Evolutionary conservation across 2,797 vertebrate genomes (phyloP).

Genomic region (Spinibarbus caldwelli): DNA sequence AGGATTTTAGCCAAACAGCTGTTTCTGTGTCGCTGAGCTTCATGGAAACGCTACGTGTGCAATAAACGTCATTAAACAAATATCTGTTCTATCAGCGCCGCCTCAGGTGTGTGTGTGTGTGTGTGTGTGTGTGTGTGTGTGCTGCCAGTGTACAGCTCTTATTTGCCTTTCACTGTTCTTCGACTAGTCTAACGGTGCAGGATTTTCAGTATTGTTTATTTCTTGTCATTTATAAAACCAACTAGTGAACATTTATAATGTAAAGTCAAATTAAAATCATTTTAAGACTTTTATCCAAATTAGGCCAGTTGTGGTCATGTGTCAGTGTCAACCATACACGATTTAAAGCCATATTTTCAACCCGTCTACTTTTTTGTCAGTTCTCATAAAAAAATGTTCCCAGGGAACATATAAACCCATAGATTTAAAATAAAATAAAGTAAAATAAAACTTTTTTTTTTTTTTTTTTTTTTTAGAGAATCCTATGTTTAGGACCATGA

Average conservation of each 20-base stretch:
- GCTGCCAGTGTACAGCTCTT: not conserved
- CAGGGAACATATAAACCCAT: not conserved
- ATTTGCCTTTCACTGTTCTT: not conserved
- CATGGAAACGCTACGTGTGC: conserved; percentile 56
- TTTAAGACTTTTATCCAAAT: not conserved
- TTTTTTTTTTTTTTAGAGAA: too few species aligned
- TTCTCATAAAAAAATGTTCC: not conserved
- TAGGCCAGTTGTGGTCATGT: not conserved
- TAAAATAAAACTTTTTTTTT: too few species aligned
- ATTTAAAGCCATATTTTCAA: not conserved
- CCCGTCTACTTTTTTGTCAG: not conserved
- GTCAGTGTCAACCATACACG: not conserved
- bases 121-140: conserved; percentile 60
- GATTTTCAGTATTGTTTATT: not conserved
- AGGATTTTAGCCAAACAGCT: not conserved
- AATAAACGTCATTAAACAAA: conserved; percentile 65
- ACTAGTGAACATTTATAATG: not conserved
- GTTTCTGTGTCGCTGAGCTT: not conserved
- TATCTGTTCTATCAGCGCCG: conserved; percentile 52
- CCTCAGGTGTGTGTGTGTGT: conserved; percentile 40
- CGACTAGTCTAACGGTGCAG: not conserved
- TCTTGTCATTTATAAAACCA: not conserved
- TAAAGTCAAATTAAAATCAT: not conserved
- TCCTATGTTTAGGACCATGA: not conserved
- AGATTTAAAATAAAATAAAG: too few species aligned